Base-by-base conservation (phyloP, 2,113 vertebrate species). In the Hippolais icterina region DNA sequence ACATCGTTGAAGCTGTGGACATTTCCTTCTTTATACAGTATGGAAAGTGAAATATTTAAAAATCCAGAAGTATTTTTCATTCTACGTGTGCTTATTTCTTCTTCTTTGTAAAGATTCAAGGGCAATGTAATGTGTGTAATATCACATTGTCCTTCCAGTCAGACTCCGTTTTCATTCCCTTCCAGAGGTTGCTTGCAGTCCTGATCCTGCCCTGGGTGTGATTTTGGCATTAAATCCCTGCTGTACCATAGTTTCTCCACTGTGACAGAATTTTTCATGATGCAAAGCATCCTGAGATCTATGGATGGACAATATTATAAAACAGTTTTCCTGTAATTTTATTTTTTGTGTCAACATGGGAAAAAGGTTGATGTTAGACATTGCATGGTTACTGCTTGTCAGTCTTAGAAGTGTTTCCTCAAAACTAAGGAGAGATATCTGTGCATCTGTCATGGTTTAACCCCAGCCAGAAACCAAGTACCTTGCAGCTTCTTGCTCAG, bases 271-370 rank as follows among this genome's bases (percentile, higher is more conserved):
- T 46, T 69, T 71, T 80, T 78, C 20, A 25, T 79, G 10, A 42
- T 60, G 12, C 7, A 82, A 79, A 75, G 3, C 37, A 24, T 39
- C 22, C 33, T 60, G 37, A 72, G 14, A 76, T 69, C 37, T 11
- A 27, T 19, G 4, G 20, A 82, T 22, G 4, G 8, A 63, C 11
- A 69, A 39, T n/a, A 33, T 15, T 18, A 44, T 23, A 46, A 31
- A 68, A 76, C 1, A 77, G 12, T 29, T 78, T 61, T 65, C 35
- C 12, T 39, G 21, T 57, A 63, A 8, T 1, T 0, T 9, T 15
- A 17, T 70, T 65, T 77, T 64, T 81, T 23, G 11, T 1, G 0
- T 37, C 15, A 78, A 2, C 4, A 1, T 24, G 2, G 11, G 16
- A 37, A 81, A 92, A 91, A 47, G 50, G 44, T 6, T 70, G 24